Conservation (phyloP, 2,888 invertebrate species). For the Aromia moschata region DNA sequence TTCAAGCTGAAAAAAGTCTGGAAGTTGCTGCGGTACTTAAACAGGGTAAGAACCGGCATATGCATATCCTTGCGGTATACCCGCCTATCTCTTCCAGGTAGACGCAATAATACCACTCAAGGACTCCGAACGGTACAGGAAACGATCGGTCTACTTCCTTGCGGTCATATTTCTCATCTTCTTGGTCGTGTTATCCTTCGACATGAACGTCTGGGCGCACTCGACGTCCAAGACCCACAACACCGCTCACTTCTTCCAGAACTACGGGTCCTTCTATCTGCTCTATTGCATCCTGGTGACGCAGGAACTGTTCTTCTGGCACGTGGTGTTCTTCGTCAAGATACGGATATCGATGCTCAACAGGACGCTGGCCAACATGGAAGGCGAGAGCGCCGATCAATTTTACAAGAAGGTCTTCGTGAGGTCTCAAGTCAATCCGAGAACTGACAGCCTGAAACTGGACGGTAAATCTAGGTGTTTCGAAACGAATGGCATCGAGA, state of each 20-base stretch:
- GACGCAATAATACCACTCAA: slow-evolving; percentile 40
- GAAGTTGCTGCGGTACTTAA: slow-evolving; percentile 38
- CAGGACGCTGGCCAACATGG: slow-evolving; percentile 12
- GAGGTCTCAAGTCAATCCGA: not conserved
- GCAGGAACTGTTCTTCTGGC: slow-evolving; percentile 70
- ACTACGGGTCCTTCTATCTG: slow-evolving; percentile 69
- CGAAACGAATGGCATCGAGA: not conserved
- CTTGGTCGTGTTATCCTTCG: slow-evolving; percentile 32
- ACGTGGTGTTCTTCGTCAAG: slow-evolving; percentile 68
- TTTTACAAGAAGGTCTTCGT: not conserved
- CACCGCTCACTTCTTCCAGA: slow-evolving; percentile 58
- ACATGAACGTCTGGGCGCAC: slow-evolving; percentile 38
- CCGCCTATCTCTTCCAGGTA: slow-evolving; percentile 34
- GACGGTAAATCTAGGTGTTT: not conserved
- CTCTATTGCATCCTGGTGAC: slow-evolving; percentile 69
- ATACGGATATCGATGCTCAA: slow-evolving; percentile 61
- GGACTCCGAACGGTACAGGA: slow-evolving; percentile 28
- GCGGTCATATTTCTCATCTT: slow-evolving; percentile 18
- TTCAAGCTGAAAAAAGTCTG: slow-evolving; percentile 43
- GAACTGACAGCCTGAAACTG: not conserved
- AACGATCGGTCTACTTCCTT: slow-evolving; percentile 36
- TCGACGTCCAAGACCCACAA: not conserved
- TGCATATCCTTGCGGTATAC: not conserved
- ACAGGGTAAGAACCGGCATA: slow-evolving; percentile 36
- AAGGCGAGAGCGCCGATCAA: slow-evolving; percentile 2